Conservation (phyloP, 2,888 invertebrate species). For the Lepeophtheirus nordmannii region DNA sequence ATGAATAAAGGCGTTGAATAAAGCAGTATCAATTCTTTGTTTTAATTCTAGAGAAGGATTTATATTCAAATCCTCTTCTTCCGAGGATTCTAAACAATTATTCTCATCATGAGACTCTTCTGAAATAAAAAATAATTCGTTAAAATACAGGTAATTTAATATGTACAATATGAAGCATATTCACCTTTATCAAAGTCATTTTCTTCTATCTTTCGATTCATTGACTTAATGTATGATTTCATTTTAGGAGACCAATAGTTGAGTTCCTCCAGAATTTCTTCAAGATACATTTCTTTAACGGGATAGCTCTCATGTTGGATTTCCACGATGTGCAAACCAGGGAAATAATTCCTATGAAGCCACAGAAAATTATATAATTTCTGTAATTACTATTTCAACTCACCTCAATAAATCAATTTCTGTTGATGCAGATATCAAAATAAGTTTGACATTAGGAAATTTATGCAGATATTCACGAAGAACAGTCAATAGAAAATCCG, state of each 20-base stretch:
- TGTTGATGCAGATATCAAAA: constrained; percentile 90
- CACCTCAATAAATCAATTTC: constrained; percentile 55
- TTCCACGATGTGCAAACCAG: constrained; percentile 53
- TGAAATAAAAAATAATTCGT: too few species aligned
- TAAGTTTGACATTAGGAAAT: constrained; percentile 55
- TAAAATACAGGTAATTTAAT: too few species aligned
- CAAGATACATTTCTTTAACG: constrained; percentile 60
- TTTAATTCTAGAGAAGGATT: background rate
- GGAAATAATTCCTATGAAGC: constrained; percentile 48
- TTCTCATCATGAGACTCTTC: too few species aligned
- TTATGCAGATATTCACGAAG: constrained; percentile 55
- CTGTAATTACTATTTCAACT: background rate
- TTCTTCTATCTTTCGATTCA: too few species aligned
- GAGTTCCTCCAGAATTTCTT: constrained; percentile 50
- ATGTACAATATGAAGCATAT: too few species aligned
- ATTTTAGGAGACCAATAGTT: background rate
- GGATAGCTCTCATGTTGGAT: constrained; percentile 76
- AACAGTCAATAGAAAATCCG: constrained; percentile 77
- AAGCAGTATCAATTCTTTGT: background rate
- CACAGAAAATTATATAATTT: background rate
- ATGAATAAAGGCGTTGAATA: background rate
- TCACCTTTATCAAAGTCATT: too few species aligned
- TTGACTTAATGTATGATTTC: too few species aligned
- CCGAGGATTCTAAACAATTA: too few species aligned
- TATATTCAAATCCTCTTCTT: background rate